Conservation (phyloP, 2,888 invertebrate genomes). For the Epiperipatus broadwayi region DNA sequence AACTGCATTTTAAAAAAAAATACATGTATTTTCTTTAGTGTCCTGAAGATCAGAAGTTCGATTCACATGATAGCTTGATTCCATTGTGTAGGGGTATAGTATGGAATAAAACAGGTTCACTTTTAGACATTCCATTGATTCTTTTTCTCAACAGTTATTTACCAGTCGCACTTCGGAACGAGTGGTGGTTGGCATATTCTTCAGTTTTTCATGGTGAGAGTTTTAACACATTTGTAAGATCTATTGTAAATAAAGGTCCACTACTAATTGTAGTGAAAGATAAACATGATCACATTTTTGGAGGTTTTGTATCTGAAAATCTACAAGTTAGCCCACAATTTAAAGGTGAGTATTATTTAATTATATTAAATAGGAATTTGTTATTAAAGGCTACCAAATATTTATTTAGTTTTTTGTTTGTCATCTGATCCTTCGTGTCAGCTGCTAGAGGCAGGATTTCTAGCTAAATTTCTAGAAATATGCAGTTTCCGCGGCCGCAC, state of each 20-base stretch:
- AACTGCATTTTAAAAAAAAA: no score
- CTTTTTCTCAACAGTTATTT: slow-evolving; percentile 47
- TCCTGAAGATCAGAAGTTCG: no score
- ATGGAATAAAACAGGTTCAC: slow-evolving; percentile 20
- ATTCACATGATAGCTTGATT: no score
- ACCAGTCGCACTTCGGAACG: slow-evolving; percentile 48
- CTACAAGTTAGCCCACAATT: slow-evolving; percentile 61
- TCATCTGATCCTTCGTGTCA: no score
- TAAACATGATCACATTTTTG: slow-evolving; percentile 60
- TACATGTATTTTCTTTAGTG: no score
- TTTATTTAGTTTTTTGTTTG: no score
- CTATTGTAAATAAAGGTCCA: slow-evolving; percentile 25
- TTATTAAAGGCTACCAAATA: no score
- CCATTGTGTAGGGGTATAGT: slow-evolving; percentile 15
- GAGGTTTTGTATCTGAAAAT: slow-evolving; percentile 60
- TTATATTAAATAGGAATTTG: no score
- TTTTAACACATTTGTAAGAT: slow-evolving; percentile 35
- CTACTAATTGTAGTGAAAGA: slow-evolving; percentile 58
- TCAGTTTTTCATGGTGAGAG: slow-evolving; percentile 74
- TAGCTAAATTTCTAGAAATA: no score
- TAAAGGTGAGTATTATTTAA: no score
- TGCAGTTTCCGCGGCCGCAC: no score
- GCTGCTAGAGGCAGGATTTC: no score
- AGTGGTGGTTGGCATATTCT: slow-evolving; percentile 73
- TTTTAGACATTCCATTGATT: slow-evolving; percentile 22